A percentile compares a stretch with the other conserved stretches of the same genome.
Conservation (phyloP, 2,797 vertebrate genomes). For the Chromis chromis region DNA sequence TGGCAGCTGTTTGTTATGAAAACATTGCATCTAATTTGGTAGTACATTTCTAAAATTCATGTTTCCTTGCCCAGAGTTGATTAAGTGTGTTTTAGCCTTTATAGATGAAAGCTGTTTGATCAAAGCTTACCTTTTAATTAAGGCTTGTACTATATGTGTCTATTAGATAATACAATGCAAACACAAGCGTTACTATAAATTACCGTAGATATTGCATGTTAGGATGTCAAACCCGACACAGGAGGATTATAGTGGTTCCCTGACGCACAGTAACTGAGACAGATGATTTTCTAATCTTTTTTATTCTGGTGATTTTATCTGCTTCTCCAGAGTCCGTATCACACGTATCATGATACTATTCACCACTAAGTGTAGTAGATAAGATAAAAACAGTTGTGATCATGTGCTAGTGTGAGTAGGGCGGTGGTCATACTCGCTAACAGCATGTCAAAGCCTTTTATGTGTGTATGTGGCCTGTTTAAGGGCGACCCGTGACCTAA, state of each 20-base stretch:
- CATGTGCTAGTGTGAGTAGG: background rate
- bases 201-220: background rate
- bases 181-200: background rate
- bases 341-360: background rate
- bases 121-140: background rate
- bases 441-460: constrained; percentile 21
- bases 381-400: background rate
- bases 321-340: background rate
- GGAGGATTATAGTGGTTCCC: background rate
- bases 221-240: background rate
- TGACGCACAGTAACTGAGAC: background rate
- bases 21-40: background rate
- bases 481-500: constrained; percentile 28
- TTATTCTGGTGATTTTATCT: too few species aligned
- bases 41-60: background rate
- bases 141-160: background rate
- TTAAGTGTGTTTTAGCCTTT: background rate
- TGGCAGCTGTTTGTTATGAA: constrained; percentile 4
- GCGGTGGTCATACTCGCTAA: background rate
- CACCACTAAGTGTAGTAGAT: too few species aligned
- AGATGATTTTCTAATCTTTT: background rate
- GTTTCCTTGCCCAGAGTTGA: background rate
- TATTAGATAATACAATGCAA: background rate
- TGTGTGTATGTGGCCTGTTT: background rate
- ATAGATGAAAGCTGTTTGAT: background rate